Percentiles rank a stretch among this genome's conserved stretches.
Evolutionary conservation across 1,140 invertebrate species (phyloP).

Genomic region (Cataglyphis hispanica): DNA sequence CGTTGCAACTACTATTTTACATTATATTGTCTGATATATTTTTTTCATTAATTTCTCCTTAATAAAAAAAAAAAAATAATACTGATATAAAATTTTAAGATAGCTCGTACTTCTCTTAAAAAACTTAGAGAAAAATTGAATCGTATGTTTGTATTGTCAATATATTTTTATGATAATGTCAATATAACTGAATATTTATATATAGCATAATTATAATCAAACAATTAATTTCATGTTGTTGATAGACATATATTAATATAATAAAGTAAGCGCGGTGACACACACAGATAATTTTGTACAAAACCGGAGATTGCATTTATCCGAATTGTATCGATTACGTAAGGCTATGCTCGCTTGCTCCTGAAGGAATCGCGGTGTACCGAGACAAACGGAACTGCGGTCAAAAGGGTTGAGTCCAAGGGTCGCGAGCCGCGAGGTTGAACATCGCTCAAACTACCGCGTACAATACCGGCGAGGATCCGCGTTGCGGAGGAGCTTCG

Average conservation of each 20-base stretch:
- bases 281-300: neutral
- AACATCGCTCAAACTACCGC: conserved; percentile 76
- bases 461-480: conserved; percentile 65
- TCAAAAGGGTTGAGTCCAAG: conserved; percentile 72
- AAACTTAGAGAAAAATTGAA: neutral
- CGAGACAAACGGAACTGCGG: conserved; percentile 63
- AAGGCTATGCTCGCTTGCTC: conserved; percentile 45
- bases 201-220: neutral
- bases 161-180: neutral
- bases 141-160: neutral
- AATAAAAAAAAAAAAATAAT: neutral
- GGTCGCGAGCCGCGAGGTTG: conserved; percentile 70
- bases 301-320: conserved; percentile 9
- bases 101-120: neutral
- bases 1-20: neutral
- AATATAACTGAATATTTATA: neutral
- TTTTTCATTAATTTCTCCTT: neutral
- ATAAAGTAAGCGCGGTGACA: neutral
- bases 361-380: conserved; percentile 43
- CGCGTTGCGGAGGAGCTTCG: conserved; percentile 46
- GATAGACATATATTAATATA: neutral
- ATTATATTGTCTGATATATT: neutral
- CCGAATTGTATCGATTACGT: conserved; percentile 52
- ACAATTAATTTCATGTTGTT: neutral
- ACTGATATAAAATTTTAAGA: neutral